These are phyloP conservation scores for Spea hammondii DNA, from an alignment of 2,797 vertebrate genomes.

Conservation along the genomic window DNA sequence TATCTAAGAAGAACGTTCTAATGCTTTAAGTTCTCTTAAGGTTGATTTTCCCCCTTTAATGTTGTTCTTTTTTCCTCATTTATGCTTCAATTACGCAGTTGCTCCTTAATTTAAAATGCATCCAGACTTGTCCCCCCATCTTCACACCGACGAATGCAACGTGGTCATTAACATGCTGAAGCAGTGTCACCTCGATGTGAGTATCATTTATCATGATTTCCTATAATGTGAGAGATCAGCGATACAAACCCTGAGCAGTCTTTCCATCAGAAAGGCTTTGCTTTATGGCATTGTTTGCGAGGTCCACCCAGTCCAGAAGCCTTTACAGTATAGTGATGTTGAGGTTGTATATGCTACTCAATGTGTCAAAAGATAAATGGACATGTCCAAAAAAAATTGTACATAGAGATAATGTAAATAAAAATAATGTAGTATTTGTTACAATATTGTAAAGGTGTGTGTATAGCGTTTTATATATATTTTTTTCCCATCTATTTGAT, in stretches of 20 bases:
- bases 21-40: no score
- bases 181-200: conserved; percentile 88
- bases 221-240: neutral
- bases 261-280: neutral
- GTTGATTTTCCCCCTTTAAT: neutral
- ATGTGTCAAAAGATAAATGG: no score
- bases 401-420: neutral
- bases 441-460: neutral
- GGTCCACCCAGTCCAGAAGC: neutral
- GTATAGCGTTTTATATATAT: neutral
- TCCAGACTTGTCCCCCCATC: conserved; percentile 88
- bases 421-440: neutral
- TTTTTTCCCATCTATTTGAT: neutral
- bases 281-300: neutral
- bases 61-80: neutral
- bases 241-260: neutral
- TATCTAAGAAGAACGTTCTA: no score
- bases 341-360: neutral
- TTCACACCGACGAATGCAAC: conserved; percentile 93
- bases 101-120: conserved; percentile 82
- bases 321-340: neutral
- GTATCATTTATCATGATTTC: conserved; percentile 18
- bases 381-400: no score
- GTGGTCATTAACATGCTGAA: conserved; percentile 79
- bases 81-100: conserved; percentile 51